These are phyloP conservation scores for Clarias batrachus DNA, from an alignment of 2,113 vertebrate species.

Conservation along the genomic window DNA sequence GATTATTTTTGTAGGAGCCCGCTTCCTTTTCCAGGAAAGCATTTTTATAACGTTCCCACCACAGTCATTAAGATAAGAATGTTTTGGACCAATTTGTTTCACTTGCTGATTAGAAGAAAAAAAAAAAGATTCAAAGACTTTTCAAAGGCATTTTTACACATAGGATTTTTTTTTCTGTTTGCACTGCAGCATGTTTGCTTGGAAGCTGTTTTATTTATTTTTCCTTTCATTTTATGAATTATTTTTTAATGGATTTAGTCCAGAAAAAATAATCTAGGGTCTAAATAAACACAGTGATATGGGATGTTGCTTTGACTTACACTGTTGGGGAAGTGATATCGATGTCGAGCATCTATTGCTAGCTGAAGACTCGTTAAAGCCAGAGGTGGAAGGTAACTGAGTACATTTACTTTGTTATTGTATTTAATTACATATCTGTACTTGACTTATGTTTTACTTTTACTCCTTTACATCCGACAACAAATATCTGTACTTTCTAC, in stretches of 20 bases:
- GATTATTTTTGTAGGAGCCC: constrained; percentile 77
- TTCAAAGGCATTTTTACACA: constrained; percentile 38
- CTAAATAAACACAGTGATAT: not conserved
- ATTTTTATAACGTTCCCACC: constrained; percentile 68
- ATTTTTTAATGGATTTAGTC: not conserved
- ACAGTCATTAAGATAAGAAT: constrained; percentile 71
- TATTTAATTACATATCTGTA: no score
- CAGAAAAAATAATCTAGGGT: not conserved
- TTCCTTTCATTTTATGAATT: not conserved
- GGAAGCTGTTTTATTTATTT: not conserved
- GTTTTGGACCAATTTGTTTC: constrained; percentile 54
- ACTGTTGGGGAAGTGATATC: not conserved
- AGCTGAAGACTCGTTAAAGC: no score
- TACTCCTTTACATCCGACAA: no score
- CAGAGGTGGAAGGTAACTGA: no score
- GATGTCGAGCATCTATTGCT: no score
- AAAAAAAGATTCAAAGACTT: constrained; percentile 42
- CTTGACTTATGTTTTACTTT: no score
- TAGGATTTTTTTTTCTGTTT: not conserved
- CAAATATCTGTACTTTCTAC: no score
- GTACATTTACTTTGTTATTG: no score
- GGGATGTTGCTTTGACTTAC: not conserved
- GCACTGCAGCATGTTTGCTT: not conserved
- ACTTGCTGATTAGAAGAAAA: constrained; percentile 46
- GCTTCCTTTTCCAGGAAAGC: constrained; percentile 78